Evolutionary conservation across 2,113 vertebrate species (phyloP), one percentile per base, ranked within the genome.

Genomic region (Campylomormyrus tamandua): DNA sequence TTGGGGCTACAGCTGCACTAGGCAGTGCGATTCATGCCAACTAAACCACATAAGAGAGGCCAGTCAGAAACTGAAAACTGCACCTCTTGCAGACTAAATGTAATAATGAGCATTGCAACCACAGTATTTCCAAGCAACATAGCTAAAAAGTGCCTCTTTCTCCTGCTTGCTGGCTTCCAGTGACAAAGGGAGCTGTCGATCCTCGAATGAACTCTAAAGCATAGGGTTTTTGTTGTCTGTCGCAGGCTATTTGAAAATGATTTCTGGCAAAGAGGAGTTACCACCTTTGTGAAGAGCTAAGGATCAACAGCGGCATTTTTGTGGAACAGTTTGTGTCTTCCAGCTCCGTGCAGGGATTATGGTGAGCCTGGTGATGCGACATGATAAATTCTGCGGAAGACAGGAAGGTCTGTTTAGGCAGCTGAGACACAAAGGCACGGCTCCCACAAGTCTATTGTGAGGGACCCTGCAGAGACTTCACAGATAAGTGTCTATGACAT

Each of bases 331-430:
- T 24, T 88, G 42, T 45, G 87, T 53, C 87, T 62, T 62, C 49
- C 35, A 39, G 31, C 56, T 46, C 7, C 10, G 3, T 8, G 42
- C 35, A 24, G 58, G 87, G 52, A 62, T 58, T 66, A 88, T 3
- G 21, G 53, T 21, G 52, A 62, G 53, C 53, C 39, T 8, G 21
- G 19, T 39, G 39, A 88, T 66, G 19, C 39, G 8, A 66, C 46
- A 66, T 58, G 56, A 66, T 46, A 88, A 39, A 87, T 56, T 19
- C 15, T n/a, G 53, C 87, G 1, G 35, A 62, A 88, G 52, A 88
- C 53, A 88, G 56, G 87, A 88, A 45, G 87, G 56, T 88, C 87
- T 88, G 5, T 62, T 46, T 88, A 19, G 56, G 87, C 53, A 88
- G 87, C 56, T 24, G 39, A n/a, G 21, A n/a, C 45, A 66, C 35